A percentile compares a stretch with the other conserved stretches of the same genome.
These are phyloP conservation scores for Heliocidaris erythrogramma DNA, from an alignment of 35 echinoderm and acorn worm species.

Conservation along the genomic window DNA sequence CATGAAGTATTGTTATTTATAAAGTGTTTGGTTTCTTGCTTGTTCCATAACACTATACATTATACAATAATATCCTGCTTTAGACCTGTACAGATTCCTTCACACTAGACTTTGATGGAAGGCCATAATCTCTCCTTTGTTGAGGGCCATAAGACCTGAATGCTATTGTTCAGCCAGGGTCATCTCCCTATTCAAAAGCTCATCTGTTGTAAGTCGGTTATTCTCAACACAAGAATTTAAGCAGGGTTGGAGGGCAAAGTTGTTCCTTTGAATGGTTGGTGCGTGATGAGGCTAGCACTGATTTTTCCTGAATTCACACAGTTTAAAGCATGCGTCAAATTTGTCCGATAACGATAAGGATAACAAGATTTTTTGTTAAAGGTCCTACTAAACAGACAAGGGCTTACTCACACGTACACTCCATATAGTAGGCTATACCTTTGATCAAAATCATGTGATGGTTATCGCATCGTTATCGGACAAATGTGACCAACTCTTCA, in stretches of 20 bases:
- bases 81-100: background rate
- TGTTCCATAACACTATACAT: conserved; percentile 11
- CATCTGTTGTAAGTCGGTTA: background rate
- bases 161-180: background rate
- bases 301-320: background rate
- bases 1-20: background rate
- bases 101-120: background rate
- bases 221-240: background rate
- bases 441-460: no score
- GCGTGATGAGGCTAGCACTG: background rate
- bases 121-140: background rate
- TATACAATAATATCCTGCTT: background rate
- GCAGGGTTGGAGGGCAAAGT: background rate
- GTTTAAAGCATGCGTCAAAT: background rate
- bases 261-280: background rate
- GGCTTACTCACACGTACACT: no score
- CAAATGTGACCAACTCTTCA: no score
- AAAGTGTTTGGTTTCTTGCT: background rate
- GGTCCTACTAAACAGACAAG: no score
- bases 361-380: background rate
- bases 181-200: background rate
- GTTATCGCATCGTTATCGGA: no score
- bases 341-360: background rate
- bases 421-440: no score
- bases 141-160: background rate